A percentile compares a stretch with the other conserved stretches of the same genome.
Conservation (phyloP, 2,113 vertebrate species). For the Melanotaenia duboulayi region DNA sequence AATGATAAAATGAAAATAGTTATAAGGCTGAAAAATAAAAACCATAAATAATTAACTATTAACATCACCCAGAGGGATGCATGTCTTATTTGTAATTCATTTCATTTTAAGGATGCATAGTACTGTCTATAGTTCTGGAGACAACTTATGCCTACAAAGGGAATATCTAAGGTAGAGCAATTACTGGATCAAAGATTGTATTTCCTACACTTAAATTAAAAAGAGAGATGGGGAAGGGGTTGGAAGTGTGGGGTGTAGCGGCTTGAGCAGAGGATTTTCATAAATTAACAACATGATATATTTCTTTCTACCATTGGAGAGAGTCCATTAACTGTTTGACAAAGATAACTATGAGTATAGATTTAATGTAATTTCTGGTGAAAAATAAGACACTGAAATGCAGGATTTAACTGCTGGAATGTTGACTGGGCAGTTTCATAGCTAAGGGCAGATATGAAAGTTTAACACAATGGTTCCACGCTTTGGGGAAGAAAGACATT, state of each 20-base stretch:
- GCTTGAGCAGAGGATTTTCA: neutral
- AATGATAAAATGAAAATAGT: neutral
- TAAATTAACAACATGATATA: neutral
- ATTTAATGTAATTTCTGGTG: neutral
- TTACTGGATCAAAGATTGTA: neutral
- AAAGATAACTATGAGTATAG: neutral
- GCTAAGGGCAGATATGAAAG: too few species aligned
- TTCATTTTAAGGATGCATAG: too few species aligned
- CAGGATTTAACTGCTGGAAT: neutral
- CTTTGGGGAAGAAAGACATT: too few species aligned
- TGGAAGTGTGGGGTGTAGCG: too few species aligned
- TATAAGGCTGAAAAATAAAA: neutral
- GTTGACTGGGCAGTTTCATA: neutral
- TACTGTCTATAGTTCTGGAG: neutral
- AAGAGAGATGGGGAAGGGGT: neutral
- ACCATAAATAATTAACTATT: neutral
- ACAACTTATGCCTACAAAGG: neutral
- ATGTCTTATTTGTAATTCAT: neutral
- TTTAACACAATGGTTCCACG: too few species aligned
- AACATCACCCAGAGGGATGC: too few species aligned
- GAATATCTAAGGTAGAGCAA: neutral
- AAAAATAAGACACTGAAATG: neutral
- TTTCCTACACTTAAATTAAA: neutral
- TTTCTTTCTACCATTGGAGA: neutral
- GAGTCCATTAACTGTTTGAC: neutral